Evolutionary conservation across 2,888 invertebrate species (phyloP).

Genomic region (Atherix ibis): DNA sequence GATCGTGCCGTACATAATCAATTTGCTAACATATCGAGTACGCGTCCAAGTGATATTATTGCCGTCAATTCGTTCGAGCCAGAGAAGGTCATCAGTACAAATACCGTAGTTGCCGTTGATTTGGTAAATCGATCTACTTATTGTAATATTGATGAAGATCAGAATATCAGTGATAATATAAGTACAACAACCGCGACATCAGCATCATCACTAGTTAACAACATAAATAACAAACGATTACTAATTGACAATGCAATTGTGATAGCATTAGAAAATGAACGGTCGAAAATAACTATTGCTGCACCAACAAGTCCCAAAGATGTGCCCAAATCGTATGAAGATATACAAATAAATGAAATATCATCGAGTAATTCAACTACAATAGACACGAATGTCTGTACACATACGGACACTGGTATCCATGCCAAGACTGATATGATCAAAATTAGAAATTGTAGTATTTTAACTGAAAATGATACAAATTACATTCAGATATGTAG

Average conservation of each 20-base stretch:
- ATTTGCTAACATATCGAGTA: too few species aligned
- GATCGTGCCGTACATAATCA: neutral
- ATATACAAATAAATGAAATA: conserved; percentile 51
- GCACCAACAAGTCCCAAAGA: conserved; percentile 1
- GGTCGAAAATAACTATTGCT: conserved; percentile 1
- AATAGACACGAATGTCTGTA: too few species aligned
- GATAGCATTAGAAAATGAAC: conserved; percentile 1
- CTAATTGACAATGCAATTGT: conserved; percentile 3
- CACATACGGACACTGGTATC: too few species aligned
- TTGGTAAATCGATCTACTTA: neutral
- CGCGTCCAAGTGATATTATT: conserved; percentile 2
- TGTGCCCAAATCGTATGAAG: conserved; percentile 20
- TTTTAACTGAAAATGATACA: too few species aligned
- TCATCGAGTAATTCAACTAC: conserved; percentile 51
- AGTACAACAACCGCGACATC: neutral
- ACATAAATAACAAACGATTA: conserved; percentile 1
- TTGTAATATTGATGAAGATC: too few species aligned
- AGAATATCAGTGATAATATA: too few species aligned
- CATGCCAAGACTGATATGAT: too few species aligned
- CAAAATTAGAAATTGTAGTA: too few species aligned
- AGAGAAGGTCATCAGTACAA: conserved; percentile 7
- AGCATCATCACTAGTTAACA: neutral
- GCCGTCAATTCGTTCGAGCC: conserved; percentile 7
- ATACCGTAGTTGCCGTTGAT: neutral
- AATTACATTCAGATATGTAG: too few species aligned